Percentiles rank a stretch among this genome's conserved stretches.
These are phyloP conservation scores for Terebella lapidaria DNA, from an alignment of 2,888 invertebrate genomes.

Conservation along the genomic window DNA sequence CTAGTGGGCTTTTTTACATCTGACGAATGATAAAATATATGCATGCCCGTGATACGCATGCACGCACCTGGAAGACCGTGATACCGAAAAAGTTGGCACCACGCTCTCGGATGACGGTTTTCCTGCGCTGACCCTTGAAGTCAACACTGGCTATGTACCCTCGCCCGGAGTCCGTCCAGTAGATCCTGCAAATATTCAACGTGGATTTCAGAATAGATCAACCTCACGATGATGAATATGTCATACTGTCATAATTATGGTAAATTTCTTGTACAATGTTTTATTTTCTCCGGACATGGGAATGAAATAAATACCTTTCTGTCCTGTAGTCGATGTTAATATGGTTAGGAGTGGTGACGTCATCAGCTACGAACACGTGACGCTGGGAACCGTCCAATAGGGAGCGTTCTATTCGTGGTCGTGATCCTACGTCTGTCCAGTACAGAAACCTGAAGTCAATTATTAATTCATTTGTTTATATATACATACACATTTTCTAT, in stretches of 20 bases:
- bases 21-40: too few species aligned
- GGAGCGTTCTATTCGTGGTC: slow-evolving; percentile 74
- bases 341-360: slow-evolving; percentile 69
- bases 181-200: slow-evolving; percentile 34
- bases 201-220: too few species aligned
- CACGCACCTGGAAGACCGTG: slow-evolving; percentile 36
- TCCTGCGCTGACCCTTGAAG: slow-evolving; percentile 21
- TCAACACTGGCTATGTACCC: slow-evolving; percentile 30
- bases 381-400: slow-evolving; percentile 78
- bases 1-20: too few species aligned
- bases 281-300: too few species aligned
- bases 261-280: too few species aligned
- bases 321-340: slow-evolving; percentile 66
- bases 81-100: slow-evolving; percentile 34
- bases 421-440: slow-evolving; percentile 81
- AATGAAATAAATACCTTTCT: too few species aligned
- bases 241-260: too few species aligned
- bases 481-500: too few species aligned
- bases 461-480: too few species aligned
- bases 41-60: too few species aligned
- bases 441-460: slow-evolving; percentile 56
- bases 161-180: slow-evolving; percentile 40
- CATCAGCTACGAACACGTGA: slow-evolving; percentile 51
- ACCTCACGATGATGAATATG: too few species aligned
- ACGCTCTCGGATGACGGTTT: not conserved